phyloP scores from a whole-genome alignment of 2,888 invertebrate genomes.

The Pecten maximus region DNA sequence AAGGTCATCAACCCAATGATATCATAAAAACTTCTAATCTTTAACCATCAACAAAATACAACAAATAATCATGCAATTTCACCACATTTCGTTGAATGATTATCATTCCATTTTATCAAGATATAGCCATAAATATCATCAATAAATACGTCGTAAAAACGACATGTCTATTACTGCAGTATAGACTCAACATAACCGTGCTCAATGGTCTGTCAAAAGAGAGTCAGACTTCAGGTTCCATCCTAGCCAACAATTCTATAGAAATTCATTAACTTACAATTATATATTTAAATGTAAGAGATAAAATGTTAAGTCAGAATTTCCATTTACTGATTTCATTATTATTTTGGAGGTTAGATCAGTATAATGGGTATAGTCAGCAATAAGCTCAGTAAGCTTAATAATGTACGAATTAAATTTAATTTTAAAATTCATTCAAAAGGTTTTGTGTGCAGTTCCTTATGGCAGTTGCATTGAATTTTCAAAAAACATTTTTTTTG shows the following conservation, averaged over 20 bases:
- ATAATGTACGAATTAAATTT: neutral
- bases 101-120: too few species aligned
- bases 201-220: neutral
- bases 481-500: too few species aligned
- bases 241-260: neutral
- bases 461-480: too few species aligned
- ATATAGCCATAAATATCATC: too few species aligned
- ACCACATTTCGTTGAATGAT: too few species aligned
- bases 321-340: neutral
- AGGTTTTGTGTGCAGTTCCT: too few species aligned
- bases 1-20: too few species aligned
- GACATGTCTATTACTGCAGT: neutral
- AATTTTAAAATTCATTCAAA: neutral
- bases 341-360: neutral
- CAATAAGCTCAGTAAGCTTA: neutral
- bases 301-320: neutral
- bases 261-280: neutral
- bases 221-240: neutral
- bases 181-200: too few species aligned
- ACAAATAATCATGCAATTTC: too few species aligned
- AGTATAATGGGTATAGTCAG: neutral
- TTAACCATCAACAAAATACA: too few species aligned
- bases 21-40: too few species aligned
- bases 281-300: neutral
- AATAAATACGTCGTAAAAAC: neutral